phyloP scores from a whole-genome alignment of 2,888 invertebrate species.

The Drosophila kanekoi region DNA sequence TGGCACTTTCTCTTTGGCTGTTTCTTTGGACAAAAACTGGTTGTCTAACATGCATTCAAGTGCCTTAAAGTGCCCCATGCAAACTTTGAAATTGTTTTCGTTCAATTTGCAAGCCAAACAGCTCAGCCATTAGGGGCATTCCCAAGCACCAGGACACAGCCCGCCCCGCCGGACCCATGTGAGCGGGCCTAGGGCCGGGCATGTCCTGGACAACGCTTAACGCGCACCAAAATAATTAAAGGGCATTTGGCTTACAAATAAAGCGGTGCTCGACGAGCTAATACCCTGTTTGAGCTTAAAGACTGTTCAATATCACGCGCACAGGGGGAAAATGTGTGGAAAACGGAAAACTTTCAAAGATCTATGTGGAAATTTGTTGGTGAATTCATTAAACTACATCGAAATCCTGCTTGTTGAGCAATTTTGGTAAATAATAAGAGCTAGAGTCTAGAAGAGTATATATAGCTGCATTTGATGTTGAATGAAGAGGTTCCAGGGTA shows the following conservation, averaged over 20 bases:
- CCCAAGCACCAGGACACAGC: conserved; percentile 9
- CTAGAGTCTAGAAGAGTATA: too few species aligned
- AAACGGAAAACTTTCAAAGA: too few species aligned
- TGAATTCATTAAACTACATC: too few species aligned
- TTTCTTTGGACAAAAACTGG: conserved; percentile 19
- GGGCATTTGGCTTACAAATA: neutral
- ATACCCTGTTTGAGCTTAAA: neutral
- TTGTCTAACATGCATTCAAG: conserved; percentile 58
- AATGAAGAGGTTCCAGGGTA: too few species aligned
- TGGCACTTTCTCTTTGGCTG: neutral
- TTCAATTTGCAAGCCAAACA: conserved; percentile 77
- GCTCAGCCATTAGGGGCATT: conserved; percentile 67
- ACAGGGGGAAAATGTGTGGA: too few species aligned
- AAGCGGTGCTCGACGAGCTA: neutral
- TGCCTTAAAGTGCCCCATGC: conserved; percentile 60
- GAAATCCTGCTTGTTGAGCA: too few species aligned
- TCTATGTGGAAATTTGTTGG: too few species aligned
- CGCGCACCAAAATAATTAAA: conserved; percentile 40
- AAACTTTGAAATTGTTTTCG: conserved; percentile 77
- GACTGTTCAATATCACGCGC: neutral
- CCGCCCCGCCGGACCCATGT: conserved; percentile 10
- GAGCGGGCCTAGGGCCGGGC: neutral
- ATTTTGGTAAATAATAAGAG: too few species aligned
- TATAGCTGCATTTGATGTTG: too few species aligned
- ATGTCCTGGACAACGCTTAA: conserved; percentile 2